phyloP scores from a whole-genome alignment of 1,140 invertebrate species.

The Diachasma alloeum region DNA sequence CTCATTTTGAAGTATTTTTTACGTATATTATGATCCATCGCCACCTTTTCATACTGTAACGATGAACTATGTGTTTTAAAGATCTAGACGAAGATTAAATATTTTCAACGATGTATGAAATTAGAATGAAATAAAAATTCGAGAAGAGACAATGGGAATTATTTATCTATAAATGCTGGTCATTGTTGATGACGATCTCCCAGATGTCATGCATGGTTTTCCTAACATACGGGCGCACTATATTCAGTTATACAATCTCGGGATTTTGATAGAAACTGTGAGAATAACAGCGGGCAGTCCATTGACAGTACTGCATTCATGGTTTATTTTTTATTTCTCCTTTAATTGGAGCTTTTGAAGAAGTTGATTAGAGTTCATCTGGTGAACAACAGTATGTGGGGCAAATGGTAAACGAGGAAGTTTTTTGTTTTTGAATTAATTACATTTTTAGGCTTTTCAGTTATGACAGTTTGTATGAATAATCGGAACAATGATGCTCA shows the following conservation, averaged over 20 bases:
- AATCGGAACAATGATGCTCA: too few relatives aligned
- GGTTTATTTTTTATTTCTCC: neutral
- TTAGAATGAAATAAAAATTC: neutral
- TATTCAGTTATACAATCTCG: conserved; percentile 13
- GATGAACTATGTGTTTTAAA: too few relatives aligned
- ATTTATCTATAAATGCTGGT: conserved; percentile 15
- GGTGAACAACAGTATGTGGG: neutral
- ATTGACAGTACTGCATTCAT: conserved; percentile 5
- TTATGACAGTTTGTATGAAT: too few relatives aligned
- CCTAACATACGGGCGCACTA: neutral
- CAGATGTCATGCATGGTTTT: conserved; percentile 4
- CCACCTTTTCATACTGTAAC: too few relatives aligned
- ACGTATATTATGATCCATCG: too few relatives aligned
- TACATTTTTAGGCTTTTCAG: too few relatives aligned
- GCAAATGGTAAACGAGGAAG: neutral
- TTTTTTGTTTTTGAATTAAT: neutral
- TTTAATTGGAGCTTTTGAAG: neutral
- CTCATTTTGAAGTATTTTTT: too few relatives aligned
- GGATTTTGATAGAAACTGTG: conserved; percentile 5
- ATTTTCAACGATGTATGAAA: neutral
- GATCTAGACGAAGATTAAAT: neutral
- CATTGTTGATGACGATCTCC: conserved; percentile 18
- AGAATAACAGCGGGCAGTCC: neutral
- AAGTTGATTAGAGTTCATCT: neutral
- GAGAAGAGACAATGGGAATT: conserved; percentile 1